A percentile compares a stretch with the other conserved stretches of the same genome.
Evolutionary conservation across 2,113 vertebrate genomes (phyloP).

Genomic region (Oryzias melastigma): DNA sequence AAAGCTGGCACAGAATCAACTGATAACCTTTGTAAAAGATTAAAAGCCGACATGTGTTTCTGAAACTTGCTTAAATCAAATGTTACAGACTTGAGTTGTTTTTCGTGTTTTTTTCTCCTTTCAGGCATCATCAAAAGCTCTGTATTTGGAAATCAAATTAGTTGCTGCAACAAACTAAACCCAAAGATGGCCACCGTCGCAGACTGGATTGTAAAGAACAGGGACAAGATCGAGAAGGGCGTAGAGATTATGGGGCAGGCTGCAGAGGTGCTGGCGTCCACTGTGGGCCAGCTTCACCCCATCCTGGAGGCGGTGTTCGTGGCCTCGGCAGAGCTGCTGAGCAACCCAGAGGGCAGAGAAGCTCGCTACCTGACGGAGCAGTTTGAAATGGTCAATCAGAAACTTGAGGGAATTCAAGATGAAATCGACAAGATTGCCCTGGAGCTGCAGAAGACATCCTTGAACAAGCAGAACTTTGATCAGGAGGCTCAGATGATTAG

Average conservation of each 20-base stretch:
- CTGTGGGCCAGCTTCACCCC: slow-evolving; percentile 78
- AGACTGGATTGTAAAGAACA: slow-evolving; percentile 78
- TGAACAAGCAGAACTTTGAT: slow-evolving; percentile 81
- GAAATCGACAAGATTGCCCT: slow-evolving; percentile 71
- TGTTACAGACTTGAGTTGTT: slow-evolving; percentile 47
- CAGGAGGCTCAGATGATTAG: slow-evolving; percentile 77
- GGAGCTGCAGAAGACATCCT: slow-evolving; percentile 64
- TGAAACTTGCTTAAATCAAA: slow-evolving; percentile 20
- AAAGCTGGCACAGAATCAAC: slow-evolving; percentile 8
- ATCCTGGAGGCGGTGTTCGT: slow-evolving; percentile 78
- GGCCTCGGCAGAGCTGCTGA: slow-evolving; percentile 74
- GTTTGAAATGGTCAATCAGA: slow-evolving; percentile 72
- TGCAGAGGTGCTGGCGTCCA: slow-evolving; percentile 76
- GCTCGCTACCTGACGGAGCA: slow-evolving; percentile 74
- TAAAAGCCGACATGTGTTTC: neutral
- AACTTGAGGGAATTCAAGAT: slow-evolving; percentile 73
- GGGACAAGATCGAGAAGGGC: slow-evolving; percentile 78
- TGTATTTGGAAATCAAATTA: slow-evolving; percentile 37
- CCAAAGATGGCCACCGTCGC: slow-evolving; percentile 74
- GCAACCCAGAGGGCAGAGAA: slow-evolving; percentile 75
- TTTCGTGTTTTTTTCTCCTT: slow-evolving; percentile 64
- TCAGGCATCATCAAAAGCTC: slow-evolving; percentile 61
- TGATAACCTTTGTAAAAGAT: slow-evolving; percentile 3
- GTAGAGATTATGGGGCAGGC: slow-evolving; percentile 80
- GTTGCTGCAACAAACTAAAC: slow-evolving; percentile 26